Evolutionary conservation across 2,888 invertebrate species (phyloP), one percentile per base, ranked within the genome.

Genomic region (Gisinianus flammeolus): DNA sequence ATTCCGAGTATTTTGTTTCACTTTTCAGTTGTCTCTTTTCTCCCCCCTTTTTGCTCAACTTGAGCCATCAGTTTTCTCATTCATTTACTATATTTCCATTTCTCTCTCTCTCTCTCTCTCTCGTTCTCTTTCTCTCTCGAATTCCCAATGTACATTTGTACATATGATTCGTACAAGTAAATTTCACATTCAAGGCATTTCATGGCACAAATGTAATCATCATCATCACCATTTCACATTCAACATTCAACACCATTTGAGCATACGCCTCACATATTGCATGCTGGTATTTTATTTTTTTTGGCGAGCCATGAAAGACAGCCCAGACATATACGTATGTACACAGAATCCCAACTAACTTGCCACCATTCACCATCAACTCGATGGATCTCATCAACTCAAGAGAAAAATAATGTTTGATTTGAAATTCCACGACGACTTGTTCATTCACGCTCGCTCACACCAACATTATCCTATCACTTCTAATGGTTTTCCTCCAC

Each of bases 331-430:
- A n/a, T n/a, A n/a, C n/a, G n/a, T n/a, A n/a, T n/a, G n/a, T n/a
- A n/a, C n/a, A n/a, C n/a, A n/a, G n/a, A n/a, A n/a, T n/a, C n/a
- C n/a, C n/a, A n/a, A n/a, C n/a, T n/a, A n/a, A n/a, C n/a, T n/a
- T n/a, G n/a, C n/a, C n/a, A n/a, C n/a, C n/a, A n/a, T n/a, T n/a
- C n/a, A n/a, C n/a, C n/a, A n/a, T n/a, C n/a, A 68, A 76, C 28
- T 24, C 66, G 77, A 76, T 69, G 76, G 77, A 77, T 70, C 68
- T 77, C 77, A 70, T 71, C 68, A 58, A 62, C 70, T 64, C 70
- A 30, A 67, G 54, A 54, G 68, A 76, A 77, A 77, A 71, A 70
- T 77, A 71, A 77, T 70, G 69, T 69, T 69, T 69, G 35, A 77
- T 71, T 71, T 71, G 52, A 71, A 77, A 77, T 77, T 77, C 77